These are phyloP conservation scores for Trinorchestia longiramus DNA, from an alignment of 1,140 invertebrate genomes.

Conservation along the genomic window DNA sequence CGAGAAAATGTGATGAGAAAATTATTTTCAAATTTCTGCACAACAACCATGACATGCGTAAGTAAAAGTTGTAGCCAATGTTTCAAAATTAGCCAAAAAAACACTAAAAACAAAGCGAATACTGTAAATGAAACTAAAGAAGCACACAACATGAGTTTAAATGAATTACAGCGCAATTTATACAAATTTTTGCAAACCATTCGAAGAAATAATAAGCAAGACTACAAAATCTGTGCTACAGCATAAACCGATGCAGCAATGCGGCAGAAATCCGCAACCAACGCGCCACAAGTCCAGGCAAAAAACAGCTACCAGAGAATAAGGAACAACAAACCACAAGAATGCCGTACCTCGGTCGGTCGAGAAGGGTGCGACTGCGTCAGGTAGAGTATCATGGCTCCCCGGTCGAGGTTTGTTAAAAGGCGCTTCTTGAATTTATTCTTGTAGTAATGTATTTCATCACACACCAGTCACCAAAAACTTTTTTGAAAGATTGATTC, in stretches of 20 bases:
- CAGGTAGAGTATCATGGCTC: not conserved
- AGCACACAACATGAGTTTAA: no score
- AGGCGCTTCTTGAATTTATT: not conserved
- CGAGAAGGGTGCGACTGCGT: not conserved
- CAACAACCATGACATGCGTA: no score
- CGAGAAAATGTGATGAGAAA: no score
- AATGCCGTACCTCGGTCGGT: not conserved
- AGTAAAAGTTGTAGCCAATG: no score
- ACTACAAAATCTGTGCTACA: not conserved
- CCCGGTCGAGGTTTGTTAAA: not conserved
- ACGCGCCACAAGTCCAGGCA: not conserved
- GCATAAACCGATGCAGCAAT: not conserved
- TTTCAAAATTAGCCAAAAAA: no score
- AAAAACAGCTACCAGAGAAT: constrained; percentile 1
- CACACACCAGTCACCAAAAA: not conserved
- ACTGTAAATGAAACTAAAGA: no score
- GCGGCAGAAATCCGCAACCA: not conserved
- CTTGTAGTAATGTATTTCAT: not conserved
- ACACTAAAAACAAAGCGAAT: no score
- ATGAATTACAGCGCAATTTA: no score
- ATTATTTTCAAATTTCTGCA: no score
- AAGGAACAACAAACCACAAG: not conserved
- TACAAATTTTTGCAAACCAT: no score
- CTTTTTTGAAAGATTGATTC: no score
- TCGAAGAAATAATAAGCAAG: not conserved